Evolutionary conservation across 2,888 invertebrate genomes (phyloP), one percentile per base, ranked within the genome.

Genomic region (Amblyteles armatorius): DNA sequence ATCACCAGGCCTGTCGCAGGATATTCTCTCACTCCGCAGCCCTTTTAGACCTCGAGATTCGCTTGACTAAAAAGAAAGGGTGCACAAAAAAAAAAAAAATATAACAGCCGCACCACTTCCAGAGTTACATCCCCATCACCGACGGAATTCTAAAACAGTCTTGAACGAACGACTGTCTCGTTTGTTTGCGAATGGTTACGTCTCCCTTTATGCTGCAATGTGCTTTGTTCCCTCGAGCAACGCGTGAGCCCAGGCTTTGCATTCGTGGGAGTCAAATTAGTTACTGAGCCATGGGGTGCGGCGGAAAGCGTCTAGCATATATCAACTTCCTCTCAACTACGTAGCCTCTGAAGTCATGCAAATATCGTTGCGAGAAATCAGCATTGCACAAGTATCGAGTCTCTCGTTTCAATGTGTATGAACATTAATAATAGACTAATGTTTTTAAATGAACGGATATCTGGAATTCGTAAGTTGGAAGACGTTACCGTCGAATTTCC

Each of bases 61-160:
- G 73, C 52, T 63, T 72, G 65, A 78, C 19, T 63, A 26, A 63
- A 44, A 33, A 36, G 26, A 36, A 50, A 52, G 48, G 55, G 68
- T 44, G 67, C 44, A 40, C 9, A 48, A 13, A 48, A 48, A 6
- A 77, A 65, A 29, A 16, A 7, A 60, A 72, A 72, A 67, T 36
- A 44, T 55, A 55, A 71, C n/a, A n/a, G 69, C 48, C 48, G 60
- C 67, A 63, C 60, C 55, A 73, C 50, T 50, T 16, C 26, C 74
- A 71, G 72, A 72, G 79, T 82, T 79, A 85, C 67, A 71, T 74
- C n/a, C 65, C 76, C 67, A 71, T 72, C 67, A 72, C 67, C 74
- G 48, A 40, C 50, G 74, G 84, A 85, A 82, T 82, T 85, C 68
- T 52, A 82, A 85, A 85, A 79, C 79, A 82, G 69, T 48, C 69